A percentile compares a stretch with the other conserved stretches of the same genome.
Conservation (phyloP, 2,797 vertebrate species). For the Halcyon leucocephala region DNA sequence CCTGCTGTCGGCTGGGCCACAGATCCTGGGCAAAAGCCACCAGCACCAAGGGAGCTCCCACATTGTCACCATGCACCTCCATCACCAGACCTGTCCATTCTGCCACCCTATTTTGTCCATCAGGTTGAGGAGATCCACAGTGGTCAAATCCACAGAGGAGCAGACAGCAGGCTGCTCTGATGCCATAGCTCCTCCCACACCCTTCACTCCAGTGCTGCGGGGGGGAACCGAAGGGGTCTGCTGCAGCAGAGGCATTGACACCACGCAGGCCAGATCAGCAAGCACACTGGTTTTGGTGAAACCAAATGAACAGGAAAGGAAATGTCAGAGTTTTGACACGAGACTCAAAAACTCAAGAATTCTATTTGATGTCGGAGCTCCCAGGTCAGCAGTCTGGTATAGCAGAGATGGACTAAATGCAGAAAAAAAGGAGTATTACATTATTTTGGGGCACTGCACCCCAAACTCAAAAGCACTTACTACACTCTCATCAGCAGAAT, state of each 20-base stretch:
- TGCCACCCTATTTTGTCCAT: neutral
- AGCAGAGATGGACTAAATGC: neutral
- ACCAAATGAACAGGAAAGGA: fast-evolving
- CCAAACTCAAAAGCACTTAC: neutral
- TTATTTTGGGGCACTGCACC: neutral
- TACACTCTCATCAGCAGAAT: neutral
- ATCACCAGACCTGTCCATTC: neutral
- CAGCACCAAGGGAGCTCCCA: neutral
- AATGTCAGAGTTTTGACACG: neutral
- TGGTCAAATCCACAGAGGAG: neutral
- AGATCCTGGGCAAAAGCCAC: conserved; percentile 14
- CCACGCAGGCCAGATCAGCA: neutral
- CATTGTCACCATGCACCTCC: neutral
- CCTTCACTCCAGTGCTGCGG: neutral
- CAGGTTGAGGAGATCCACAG: conserved; percentile 19
- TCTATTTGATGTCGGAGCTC: neutral
- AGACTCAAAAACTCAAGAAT: neutral
- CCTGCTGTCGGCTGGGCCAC: neutral
- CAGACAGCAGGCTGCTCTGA: neutral
- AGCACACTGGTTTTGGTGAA: neutral
- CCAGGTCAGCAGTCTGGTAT: neutral
- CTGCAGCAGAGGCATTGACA: neutral
- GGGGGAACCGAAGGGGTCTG: neutral
- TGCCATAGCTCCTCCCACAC: neutral
- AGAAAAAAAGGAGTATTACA: fast-evolving